Evolutionary conservation across 1,140 invertebrate species (phyloP).

Genomic region (Ips nitidus): DNA sequence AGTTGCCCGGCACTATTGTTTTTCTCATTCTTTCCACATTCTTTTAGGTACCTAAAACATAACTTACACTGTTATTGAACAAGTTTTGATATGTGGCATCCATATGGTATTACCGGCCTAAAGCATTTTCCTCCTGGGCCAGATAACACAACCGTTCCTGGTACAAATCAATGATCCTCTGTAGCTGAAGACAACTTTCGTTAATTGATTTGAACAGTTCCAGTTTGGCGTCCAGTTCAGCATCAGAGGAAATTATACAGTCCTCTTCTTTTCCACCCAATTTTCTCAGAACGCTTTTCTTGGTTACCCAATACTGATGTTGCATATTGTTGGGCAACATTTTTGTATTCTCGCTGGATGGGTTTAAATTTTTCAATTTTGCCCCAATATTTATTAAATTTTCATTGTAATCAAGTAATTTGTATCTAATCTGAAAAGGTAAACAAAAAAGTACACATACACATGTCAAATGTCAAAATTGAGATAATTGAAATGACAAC

Average conservation of each 20-base stretch:
- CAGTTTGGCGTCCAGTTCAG: conserved; percentile 95
- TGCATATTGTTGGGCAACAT: conserved; percentile 65
- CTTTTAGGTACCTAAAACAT: conserved; percentile 75
- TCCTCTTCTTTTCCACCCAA: conserved; percentile 98
- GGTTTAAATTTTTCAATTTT: too few relatives aligned
- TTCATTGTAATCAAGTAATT: too few relatives aligned
- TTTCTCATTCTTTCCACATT: conserved; percentile 88
- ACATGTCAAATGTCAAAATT: too few relatives aligned
- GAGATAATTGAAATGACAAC: too few relatives aligned
- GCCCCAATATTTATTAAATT: too few relatives aligned
- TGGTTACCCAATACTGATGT: conserved; percentile 98
- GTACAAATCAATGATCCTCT: conserved; percentile 90
- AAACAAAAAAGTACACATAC: too few relatives aligned
- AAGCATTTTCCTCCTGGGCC: conserved; percentile 93
- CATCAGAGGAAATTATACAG: conserved; percentile 93
- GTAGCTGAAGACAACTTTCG: conserved; percentile 84
- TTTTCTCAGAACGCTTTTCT: conserved; percentile 91
- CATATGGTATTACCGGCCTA: conserved; percentile 65
- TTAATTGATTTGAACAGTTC: conserved; percentile 96
- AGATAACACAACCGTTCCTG: conserved; percentile 91
- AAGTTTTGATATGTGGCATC: background rate
- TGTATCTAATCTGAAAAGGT: too few relatives aligned
- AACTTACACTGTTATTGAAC: background rate
- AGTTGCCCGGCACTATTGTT: conserved; percentile 84
- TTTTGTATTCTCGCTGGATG: background rate